Conservation (phyloP, 2,888 invertebrate genomes). For the Leucoma salicis region DNA sequence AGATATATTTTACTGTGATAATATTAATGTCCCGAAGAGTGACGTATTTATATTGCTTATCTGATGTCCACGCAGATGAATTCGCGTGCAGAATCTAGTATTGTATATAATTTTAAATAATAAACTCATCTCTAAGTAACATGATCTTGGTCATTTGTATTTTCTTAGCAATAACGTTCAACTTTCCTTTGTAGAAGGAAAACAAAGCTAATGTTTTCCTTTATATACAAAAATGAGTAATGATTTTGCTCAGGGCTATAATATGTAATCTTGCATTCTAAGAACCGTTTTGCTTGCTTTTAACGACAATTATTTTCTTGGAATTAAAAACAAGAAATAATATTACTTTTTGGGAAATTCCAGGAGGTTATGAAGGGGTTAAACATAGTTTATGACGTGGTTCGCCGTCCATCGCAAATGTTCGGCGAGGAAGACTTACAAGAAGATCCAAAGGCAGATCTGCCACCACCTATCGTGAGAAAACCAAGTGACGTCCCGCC, state of each 20-base stretch:
- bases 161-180: slow-evolving; percentile 38
- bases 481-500: slow-evolving; percentile 69
- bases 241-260: slow-evolving; percentile 46
- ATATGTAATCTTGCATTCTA: slow-evolving; percentile 38
- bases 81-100: too few relatives aligned
- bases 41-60: too few relatives aligned
- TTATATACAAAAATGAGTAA: slow-evolving; percentile 50
- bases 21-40: too few relatives aligned
- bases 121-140: slow-evolving; percentile 8
- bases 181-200: slow-evolving; percentile 35
- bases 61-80: too few relatives aligned
- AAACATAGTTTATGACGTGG: slow-evolving; percentile 90
- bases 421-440: slow-evolving; percentile 78
- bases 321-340: slow-evolving; percentile 28
- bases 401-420: slow-evolving; percentile 87
- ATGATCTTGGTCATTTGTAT: slow-evolving; percentile 17
- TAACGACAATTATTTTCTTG: slow-evolving; percentile 19
- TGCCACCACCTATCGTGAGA: slow-evolving; percentile 51
- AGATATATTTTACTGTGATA: too few relatives aligned
- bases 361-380: slow-evolving; percentile 93
- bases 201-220: slow-evolving; percentile 46
- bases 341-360: slow-evolving; percentile 34
- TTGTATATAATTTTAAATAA: not conserved
- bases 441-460: slow-evolving; percentile 30
- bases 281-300: slow-evolving; percentile 27